Percentiles rank a stretch among this genome's conserved stretches.
These are phyloP conservation scores for Nettapus auritus DNA, from an alignment of 2,113 vertebrate species.

Conservation along the genomic window DNA sequence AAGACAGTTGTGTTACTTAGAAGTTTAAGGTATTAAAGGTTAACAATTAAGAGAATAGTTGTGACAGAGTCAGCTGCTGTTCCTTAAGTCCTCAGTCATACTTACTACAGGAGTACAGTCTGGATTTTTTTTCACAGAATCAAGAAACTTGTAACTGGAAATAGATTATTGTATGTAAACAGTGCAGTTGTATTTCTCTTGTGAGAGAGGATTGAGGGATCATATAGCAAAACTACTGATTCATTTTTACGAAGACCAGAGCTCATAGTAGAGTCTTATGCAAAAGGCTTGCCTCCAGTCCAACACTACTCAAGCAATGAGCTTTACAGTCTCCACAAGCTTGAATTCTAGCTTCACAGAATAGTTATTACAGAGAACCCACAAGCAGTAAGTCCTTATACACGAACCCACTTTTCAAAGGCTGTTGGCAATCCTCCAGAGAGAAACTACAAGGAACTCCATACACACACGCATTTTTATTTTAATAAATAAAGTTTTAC, in stretches of 20 bases:
- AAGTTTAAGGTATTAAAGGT: neutral
- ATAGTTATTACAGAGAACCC: neutral
- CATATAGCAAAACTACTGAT: neutral
- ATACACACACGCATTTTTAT: conserved; percentile 54
- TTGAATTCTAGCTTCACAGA: neutral
- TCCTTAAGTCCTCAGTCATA: neutral
- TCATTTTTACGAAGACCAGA: neutral
- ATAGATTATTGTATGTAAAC: neutral
- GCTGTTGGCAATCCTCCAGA: neutral
- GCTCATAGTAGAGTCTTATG: neutral
- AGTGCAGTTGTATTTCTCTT: neutral
- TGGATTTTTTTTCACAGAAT: neutral
- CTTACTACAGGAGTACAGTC: neutral
- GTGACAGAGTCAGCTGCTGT: neutral
- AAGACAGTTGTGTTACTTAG: neutral
- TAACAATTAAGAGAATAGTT: neutral
- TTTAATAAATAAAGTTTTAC: conserved; percentile 76
- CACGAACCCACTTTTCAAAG: neutral
- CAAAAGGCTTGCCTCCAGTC: neutral
- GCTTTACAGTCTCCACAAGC: neutral
- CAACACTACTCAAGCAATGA: fast-evolving
- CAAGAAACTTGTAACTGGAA: neutral
- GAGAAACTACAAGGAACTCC: conserved; percentile 9
- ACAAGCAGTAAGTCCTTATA: neutral
- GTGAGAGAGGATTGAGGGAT: neutral